A percentile compares a stretch with the other conserved stretches of the same genome.
phyloP scores from a whole-genome alignment of 2,113 vertebrate species.

The Scatophagus argus region DNA sequence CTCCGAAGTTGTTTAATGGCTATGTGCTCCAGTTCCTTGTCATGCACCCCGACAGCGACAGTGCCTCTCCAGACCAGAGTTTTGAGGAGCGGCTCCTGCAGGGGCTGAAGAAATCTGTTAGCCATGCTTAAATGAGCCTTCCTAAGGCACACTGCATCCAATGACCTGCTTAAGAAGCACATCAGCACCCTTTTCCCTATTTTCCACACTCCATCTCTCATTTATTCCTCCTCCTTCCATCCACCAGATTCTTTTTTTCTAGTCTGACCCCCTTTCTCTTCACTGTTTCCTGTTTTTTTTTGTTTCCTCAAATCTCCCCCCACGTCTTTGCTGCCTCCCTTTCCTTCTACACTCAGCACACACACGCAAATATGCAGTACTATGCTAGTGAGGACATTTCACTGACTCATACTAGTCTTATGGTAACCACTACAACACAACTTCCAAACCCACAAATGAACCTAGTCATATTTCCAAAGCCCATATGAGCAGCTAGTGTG shows the following conservation, averaged over 20 bases:
- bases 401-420: background rate
- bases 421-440: background rate
- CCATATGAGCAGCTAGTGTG: too few species aligned
- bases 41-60: slow-evolving; percentile 54
- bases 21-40: slow-evolving; percentile 66
- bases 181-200: slow-evolving; percentile 63
- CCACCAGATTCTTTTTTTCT: slow-evolving; percentile 38
- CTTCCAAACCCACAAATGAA: background rate
- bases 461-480: background rate
- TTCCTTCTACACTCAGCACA: background rate
- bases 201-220: slow-evolving; percentile 67
- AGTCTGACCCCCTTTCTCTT: slow-evolving; percentile 56
- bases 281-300: slow-evolving; percentile 27
- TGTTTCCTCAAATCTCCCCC: slow-evolving; percentile 24
- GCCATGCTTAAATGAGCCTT: slow-evolving; percentile 73
- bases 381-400: background rate
- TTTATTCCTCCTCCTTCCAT: slow-evolving; percentile 56
- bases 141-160: slow-evolving; percentile 57
- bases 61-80: slow-evolving; percentile 37
- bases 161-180: slow-evolving; percentile 79
- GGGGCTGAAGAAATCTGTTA: slow-evolving; percentile 75
- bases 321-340: background rate
- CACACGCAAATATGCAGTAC: background rate
- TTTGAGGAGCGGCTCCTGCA: slow-evolving; percentile 57
- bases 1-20: slow-evolving; percentile 57